A percentile compares a stretch with the other conserved stretches of the same genome.
These are phyloP conservation scores for Phoebastria nigripes DNA, from an alignment of 2,797 vertebrate genomes.

Conservation along the genomic window DNA sequence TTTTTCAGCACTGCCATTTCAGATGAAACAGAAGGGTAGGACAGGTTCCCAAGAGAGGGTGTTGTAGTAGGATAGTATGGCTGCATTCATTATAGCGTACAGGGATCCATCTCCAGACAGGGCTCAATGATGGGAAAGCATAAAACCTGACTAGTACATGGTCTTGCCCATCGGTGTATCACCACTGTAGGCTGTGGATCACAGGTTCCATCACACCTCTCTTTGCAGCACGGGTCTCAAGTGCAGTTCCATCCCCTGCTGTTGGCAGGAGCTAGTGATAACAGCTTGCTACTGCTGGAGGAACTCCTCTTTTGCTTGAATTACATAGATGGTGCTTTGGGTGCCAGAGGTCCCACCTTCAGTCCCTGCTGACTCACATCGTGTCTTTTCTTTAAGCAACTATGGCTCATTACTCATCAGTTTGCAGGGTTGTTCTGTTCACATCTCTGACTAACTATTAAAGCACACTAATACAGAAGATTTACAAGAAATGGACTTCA, in stretches of 20 bases:
- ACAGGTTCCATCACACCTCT: background rate
- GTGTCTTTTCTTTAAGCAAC: background rate
- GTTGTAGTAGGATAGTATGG: background rate
- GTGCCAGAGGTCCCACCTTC: background rate
- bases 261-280: background rate
- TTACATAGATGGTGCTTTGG: background rate
- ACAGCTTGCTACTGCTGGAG: background rate
- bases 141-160: background rate
- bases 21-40: background rate
- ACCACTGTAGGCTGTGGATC: background rate
- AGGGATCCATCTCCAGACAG: background rate
- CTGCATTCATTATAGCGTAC: background rate
- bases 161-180: background rate
- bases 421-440: background rate
- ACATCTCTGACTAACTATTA: background rate
- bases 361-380: background rate
- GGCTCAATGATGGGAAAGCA: accelerated
- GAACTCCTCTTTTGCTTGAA: background rate
- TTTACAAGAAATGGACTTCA: background rate
- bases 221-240: background rate
- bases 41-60: background rate
- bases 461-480: background rate
- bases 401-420: background rate
- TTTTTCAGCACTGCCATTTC: background rate
- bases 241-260: background rate